A percentile compares a stretch with the other conserved stretches of the same genome.
These are phyloP conservation scores for Neolamprologus multifasciatus DNA, from an alignment of 2,797 vertebrate genomes.

Conservation along the genomic window DNA sequence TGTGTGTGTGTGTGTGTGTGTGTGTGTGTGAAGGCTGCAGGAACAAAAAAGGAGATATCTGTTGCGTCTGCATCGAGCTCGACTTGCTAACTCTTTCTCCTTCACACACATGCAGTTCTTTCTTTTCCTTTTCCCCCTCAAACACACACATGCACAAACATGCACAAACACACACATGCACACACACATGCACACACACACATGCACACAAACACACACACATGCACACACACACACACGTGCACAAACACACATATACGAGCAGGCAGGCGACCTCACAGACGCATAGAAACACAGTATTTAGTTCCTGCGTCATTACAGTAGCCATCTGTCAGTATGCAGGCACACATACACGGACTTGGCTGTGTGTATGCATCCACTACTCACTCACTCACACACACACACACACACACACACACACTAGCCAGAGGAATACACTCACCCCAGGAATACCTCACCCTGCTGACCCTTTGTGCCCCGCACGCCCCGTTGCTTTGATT, in stretches of 20 bases:
- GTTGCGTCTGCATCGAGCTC: slow-evolving; percentile 8
- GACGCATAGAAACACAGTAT: slow-evolving; percentile 55
- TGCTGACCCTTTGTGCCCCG: not conserved
- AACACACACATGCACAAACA: not conserved
- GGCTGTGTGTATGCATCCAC: slow-evolving; percentile 24
- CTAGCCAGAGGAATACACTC: not conserved
- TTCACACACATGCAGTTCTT: not conserved
- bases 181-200: too few species aligned
- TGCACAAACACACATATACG: not conserved
- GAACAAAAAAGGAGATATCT: not conserved
- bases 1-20: not conserved
- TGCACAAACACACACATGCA: not conserved
- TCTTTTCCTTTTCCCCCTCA: not conserved
- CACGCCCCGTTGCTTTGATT: not conserved
- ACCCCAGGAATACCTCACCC: not conserved
- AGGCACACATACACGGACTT: slow-evolving; percentile 45
- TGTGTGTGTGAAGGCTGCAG: not conserved
- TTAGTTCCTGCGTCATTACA: slow-evolving; percentile 69
- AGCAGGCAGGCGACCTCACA: slow-evolving; percentile 37
- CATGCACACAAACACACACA: not conserved
- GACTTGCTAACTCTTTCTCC: not conserved
- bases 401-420: not conserved
- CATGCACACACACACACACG: not conserved
- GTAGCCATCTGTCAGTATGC: slow-evolving; percentile 69
- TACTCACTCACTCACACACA: not conserved